Percentiles rank a stretch among this genome's conserved stretches.
These are phyloP conservation scores for Phrynosoma blainvillii DNA, from an alignment of 2,113 vertebrate genomes.

Conservation along the genomic window DNA sequence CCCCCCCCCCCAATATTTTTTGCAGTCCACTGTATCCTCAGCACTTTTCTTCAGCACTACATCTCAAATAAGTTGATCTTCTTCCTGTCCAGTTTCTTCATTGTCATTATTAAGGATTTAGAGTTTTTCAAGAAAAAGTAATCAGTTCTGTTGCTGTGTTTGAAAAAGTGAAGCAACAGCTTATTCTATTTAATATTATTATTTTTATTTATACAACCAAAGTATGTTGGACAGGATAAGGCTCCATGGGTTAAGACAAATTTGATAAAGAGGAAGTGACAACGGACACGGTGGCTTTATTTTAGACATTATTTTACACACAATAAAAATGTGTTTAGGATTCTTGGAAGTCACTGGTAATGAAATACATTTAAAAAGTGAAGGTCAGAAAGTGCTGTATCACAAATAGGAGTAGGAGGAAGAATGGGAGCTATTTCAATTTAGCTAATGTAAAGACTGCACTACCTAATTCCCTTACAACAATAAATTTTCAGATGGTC, in stretches of 20 bases:
- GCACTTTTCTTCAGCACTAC: not conserved
- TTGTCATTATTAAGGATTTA: not conserved
- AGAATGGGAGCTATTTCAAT: not conserved
- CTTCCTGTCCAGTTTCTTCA: too few species aligned
- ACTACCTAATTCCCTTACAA: not conserved
- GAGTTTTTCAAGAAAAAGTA: not conserved
- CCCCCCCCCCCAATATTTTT: too few species aligned
- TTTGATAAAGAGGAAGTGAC: not conserved
- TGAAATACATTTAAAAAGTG: not conserved
- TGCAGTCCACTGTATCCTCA: too few species aligned
- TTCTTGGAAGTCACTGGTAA: not conserved
- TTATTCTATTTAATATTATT: not conserved
- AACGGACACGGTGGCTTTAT: not conserved
- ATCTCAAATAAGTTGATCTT: too few species aligned
- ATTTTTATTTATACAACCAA: not conserved
- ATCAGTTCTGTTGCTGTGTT: not conserved
- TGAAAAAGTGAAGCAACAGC: not conserved
- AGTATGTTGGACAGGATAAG: not conserved
- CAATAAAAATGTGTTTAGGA: not conserved
- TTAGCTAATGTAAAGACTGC: not conserved
- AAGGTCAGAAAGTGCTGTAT: not conserved
- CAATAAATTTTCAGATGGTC: not conserved
- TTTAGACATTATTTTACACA: too few species aligned
- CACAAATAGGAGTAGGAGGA: not conserved
- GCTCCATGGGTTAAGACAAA: not conserved